phyloP scores from a whole-genome alignment of 2,888 invertebrate genomes.

The Drosophila pseudotakahashii region DNA sequence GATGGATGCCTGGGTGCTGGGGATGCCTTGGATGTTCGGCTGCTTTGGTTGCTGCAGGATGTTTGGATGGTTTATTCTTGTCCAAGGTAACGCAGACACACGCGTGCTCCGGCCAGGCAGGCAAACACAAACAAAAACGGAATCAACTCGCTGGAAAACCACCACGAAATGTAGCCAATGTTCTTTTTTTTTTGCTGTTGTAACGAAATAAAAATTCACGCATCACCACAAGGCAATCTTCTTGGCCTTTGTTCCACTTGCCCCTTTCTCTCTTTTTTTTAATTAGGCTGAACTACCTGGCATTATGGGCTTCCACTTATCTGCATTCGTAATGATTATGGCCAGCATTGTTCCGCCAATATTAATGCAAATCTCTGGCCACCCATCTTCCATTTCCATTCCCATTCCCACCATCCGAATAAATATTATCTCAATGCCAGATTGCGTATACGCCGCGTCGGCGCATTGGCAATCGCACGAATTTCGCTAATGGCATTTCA shows the following conservation, averaged over 20 bases:
- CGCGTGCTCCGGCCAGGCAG: slow-evolving; percentile 31
- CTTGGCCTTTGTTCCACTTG: slow-evolving; percentile 31
- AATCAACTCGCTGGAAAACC: slow-evolving; percentile 24
- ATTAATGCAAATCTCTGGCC: slow-evolving; percentile 29
- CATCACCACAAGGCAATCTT: slow-evolving; percentile 49
- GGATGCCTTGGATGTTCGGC: slow-evolving; percentile 14
- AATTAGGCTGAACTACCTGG: slow-evolving; percentile 48
- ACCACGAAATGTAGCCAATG: slow-evolving; percentile 44
- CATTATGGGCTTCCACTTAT: slow-evolving; percentile 41
- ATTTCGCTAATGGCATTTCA: slow-evolving; percentile 75
- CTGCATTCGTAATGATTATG: slow-evolving; percentile 55
- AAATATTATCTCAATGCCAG: slow-evolving; percentile 44
- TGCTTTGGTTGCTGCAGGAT: slow-evolving; percentile 22
- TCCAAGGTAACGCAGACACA: slow-evolving; percentile 43
- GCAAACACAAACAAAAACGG: slow-evolving; percentile 27
- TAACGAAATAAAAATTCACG: slow-evolving; percentile 26
- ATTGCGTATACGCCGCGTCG: slow-evolving; percentile 66
- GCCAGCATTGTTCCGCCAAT: slow-evolving; percentile 39
- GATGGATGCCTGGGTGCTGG: slow-evolving; percentile 22
- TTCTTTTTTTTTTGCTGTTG: slow-evolving; percentile 3
- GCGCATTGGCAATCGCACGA: slow-evolving; percentile 29
- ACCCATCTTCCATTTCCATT: background rate
- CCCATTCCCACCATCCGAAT: background rate
- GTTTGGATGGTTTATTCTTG: slow-evolving; percentile 43
- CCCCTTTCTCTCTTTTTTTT: slow-evolving; percentile 25